A percentile compares a stretch with the other conserved stretches of the same genome.
Evolutionary conservation across 2,888 invertebrate genomes (phyloP).

Genomic region (Drosophila emarginata): DNA sequence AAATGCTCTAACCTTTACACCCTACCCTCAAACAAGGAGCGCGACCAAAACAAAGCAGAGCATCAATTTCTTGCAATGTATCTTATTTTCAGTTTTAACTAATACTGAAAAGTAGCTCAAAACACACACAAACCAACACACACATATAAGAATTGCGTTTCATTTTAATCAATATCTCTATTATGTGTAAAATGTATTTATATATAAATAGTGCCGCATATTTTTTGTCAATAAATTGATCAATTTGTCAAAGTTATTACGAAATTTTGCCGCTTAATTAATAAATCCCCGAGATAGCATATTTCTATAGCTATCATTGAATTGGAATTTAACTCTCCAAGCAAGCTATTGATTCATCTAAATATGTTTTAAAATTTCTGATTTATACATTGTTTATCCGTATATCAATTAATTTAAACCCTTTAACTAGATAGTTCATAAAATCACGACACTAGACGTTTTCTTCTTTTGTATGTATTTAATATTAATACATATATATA

Average conservation of each 20-base stretch:
- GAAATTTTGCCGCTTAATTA: background rate
- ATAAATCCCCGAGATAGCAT: no score
- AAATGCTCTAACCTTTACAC: slow-evolving; percentile 22
- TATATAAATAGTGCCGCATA: slow-evolving; percentile 50
- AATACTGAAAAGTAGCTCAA: slow-evolving; percentile 27
- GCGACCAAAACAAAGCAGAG: slow-evolving; percentile 31
- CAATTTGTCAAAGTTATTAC: slow-evolving; percentile 24
- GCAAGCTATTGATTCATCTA: no score
- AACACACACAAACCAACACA: slow-evolving; percentile 7
- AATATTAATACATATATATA: slow-evolving; percentile 55
- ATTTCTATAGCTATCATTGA: no score
- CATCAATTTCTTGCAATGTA: slow-evolving; percentile 22
- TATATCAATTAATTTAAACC: no score
- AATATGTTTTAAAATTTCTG: no score
- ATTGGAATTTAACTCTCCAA: no score
- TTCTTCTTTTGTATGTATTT: slow-evolving; percentile 41
- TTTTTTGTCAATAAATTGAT: slow-evolving; percentile 63
- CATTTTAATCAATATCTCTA: slow-evolving; percentile 32
- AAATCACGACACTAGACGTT: no score
- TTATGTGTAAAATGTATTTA: slow-evolving; percentile 33
- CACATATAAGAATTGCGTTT: slow-evolving; percentile 27
- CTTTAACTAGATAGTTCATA: no score
- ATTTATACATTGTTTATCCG: no score
- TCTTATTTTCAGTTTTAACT: slow-evolving; percentile 34
- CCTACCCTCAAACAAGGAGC: background rate